Conservation (phyloP, 2,888 invertebrate genomes). For the Anorthoa munda region DNA sequence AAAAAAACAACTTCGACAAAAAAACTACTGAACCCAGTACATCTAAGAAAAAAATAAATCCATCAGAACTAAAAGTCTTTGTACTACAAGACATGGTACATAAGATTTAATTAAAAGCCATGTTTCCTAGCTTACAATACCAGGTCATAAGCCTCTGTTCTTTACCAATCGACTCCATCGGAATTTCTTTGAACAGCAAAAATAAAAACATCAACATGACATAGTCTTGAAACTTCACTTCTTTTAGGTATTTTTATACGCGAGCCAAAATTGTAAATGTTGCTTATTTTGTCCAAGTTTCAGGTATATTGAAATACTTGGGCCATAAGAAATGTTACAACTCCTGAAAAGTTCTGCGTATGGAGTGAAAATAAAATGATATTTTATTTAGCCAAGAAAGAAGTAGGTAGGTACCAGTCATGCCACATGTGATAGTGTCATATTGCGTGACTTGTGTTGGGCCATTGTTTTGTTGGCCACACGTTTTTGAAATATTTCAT, state of each 20-base stretch:
- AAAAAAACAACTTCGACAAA: no score
- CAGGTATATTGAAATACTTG: conserved; percentile 42
- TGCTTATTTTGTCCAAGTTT: conserved; percentile 11
- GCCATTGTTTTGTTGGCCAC: not conserved
- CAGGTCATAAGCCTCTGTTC: not conserved
- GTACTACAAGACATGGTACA: not conserved
- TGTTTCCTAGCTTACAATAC: not conserved
- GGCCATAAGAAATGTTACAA: conserved; percentile 11
- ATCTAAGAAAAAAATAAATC: not conserved
- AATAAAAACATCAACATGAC: conserved; percentile 8
- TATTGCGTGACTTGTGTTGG: not conserved
- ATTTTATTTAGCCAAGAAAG: not conserved
- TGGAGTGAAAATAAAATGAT: not conserved
- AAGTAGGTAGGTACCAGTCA: not conserved
- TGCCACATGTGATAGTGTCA: not conserved
- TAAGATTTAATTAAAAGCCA: conserved; percentile 16
- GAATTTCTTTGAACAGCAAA: not conserved
- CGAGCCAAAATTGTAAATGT: conserved; percentile 12
- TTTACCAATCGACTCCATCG: not conserved
- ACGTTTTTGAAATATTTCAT: not conserved
- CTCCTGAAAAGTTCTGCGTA: not conserved
- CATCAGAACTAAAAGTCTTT: not conserved
- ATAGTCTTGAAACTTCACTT: not conserved
- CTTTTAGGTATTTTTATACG: not conserved
- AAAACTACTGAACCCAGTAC: no score